Percentiles rank a stretch among this genome's conserved stretches.
Evolutionary conservation across 2,113 vertebrate genomes (phyloP).

Genomic region (Zapus hudsonius): DNA sequence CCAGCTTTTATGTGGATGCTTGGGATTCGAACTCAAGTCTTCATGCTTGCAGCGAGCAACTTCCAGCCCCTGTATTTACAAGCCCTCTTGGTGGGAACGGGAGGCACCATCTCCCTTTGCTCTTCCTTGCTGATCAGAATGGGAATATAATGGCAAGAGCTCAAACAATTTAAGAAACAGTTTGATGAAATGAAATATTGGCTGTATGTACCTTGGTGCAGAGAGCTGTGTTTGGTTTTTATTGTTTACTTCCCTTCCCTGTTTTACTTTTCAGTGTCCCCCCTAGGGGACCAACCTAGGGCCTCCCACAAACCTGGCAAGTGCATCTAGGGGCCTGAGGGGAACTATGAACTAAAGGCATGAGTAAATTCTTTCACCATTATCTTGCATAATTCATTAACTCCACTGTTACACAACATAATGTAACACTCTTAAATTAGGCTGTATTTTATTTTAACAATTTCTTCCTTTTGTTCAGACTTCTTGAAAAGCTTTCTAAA

Average conservation of each 20-base stretch:
- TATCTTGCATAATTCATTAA: slow-evolving; percentile 32
- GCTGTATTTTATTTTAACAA: slow-evolving; percentile 39
- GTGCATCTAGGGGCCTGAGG: not conserved
- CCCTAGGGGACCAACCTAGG: not conserved
- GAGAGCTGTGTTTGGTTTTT: not conserved
- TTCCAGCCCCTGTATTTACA: not conserved
- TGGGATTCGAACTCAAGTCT: too few species aligned
- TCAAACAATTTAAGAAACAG: slow-evolving; percentile 16
- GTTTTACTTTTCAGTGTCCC: not conserved
- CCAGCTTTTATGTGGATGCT: too few species aligned
- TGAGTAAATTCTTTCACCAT: slow-evolving; percentile 47
- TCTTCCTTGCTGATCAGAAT: slow-evolving; percentile 33
- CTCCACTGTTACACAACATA: not conserved
- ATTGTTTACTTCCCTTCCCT: not conserved
- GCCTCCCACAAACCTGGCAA: not conserved
- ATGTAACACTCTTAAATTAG: slow-evolving; percentile 26
- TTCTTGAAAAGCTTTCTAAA: slow-evolving; percentile 56
- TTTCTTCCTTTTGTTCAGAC: not conserved
- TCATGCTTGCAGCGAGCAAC: too few species aligned
- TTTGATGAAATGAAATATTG: not conserved
- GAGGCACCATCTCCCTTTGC: not conserved
- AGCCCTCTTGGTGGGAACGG: slow-evolving; percentile 13
- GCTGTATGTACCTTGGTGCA: not conserved
- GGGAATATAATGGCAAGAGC: not conserved
- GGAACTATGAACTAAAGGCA: slow-evolving; percentile 32